phyloP scores from a whole-genome alignment of 2,113 vertebrate species.

The Narcine bancroftii region DNA sequence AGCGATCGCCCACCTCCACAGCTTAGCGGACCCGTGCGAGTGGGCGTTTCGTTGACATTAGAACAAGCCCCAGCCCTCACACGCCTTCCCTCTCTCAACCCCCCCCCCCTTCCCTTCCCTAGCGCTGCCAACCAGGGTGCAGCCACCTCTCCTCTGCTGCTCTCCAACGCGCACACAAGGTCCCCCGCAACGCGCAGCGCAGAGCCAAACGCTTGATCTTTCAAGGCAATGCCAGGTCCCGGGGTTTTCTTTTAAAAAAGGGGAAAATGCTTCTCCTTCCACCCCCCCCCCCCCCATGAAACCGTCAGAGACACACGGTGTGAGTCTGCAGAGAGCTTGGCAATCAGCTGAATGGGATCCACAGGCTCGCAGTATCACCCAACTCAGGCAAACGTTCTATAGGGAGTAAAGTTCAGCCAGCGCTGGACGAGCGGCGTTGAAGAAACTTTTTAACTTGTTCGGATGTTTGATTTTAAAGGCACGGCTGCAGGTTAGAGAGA shows the following conservation, averaged over 20 bases:
- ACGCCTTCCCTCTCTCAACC: too few species aligned
- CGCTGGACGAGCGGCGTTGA: neutral
- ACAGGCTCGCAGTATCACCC: neutral
- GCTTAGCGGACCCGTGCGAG: neutral
- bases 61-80: neutral
- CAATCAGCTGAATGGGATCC: too few species aligned
- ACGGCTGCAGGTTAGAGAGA: neutral
- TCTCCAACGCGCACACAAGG: neutral
- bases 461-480: neutral
- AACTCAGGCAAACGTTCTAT: neutral
- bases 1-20: neutral
- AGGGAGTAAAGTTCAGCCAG: neutral
- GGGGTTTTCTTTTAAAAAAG: too few species aligned
- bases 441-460: neutral
- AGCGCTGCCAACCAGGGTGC: constrained; percentile 19
- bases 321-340: too few species aligned
- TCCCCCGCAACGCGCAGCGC: neutral
- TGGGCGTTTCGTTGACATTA: constrained; percentile 28
- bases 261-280: neutral
- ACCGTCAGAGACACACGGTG: too few species aligned
- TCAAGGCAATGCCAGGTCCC: neutral
- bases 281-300: neutral
- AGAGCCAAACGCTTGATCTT: neutral
- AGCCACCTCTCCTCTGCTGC: neutral
- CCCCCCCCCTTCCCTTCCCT: neutral